Conservation (phyloP, 2,113 vertebrate species). For the Hippocampus barbouri region DNA sequence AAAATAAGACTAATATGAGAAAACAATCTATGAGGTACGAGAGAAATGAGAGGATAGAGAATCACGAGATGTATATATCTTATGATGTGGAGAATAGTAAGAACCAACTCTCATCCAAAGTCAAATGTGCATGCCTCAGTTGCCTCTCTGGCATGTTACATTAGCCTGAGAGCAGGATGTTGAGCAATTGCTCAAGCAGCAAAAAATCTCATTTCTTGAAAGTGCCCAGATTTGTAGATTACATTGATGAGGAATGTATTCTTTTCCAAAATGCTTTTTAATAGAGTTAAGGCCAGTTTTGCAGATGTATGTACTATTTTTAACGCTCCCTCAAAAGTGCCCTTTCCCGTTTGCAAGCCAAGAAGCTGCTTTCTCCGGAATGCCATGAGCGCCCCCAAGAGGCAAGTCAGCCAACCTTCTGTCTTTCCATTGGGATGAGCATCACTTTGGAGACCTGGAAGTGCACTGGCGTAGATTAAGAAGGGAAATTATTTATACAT, state of each 20-base stretch:
- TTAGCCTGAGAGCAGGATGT: slow-evolving; percentile 24
- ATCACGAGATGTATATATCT: slow-evolving; percentile 1
- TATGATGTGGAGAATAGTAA: slow-evolving; percentile 23
- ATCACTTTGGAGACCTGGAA: slow-evolving; percentile 59
- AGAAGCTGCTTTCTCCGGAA: slow-evolving; percentile 15
- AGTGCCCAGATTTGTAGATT: slow-evolving; percentile 60
- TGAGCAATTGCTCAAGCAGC: slow-evolving; percentile 33
- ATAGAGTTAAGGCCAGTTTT: slow-evolving; percentile 60
- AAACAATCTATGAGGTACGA: background rate
- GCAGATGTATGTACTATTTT: slow-evolving; percentile 53
- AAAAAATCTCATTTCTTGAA: slow-evolving; percentile 62
- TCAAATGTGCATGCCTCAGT: slow-evolving; percentile 19
- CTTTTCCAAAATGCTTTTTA: slow-evolving; percentile 66
- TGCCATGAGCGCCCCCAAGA: slow-evolving; percentile 67
- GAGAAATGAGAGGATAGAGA: background rate
- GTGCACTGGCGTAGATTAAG: slow-evolving; percentile 64
- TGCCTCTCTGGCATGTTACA: slow-evolving; percentile 33
- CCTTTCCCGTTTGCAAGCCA: background rate
- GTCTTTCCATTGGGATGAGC: slow-evolving; percentile 49
- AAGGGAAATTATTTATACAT: slow-evolving; percentile 72
- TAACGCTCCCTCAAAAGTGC: background rate
- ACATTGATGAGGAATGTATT: slow-evolving; percentile 62
- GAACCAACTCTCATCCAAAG: slow-evolving; percentile 6
- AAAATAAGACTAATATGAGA: background rate
- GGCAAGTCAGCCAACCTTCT: slow-evolving; percentile 6